Evolutionary conservation across 2,888 invertebrate species (phyloP), one percentile per base, ranked within the genome.

Genomic region (Sesia apiformis): DNA sequence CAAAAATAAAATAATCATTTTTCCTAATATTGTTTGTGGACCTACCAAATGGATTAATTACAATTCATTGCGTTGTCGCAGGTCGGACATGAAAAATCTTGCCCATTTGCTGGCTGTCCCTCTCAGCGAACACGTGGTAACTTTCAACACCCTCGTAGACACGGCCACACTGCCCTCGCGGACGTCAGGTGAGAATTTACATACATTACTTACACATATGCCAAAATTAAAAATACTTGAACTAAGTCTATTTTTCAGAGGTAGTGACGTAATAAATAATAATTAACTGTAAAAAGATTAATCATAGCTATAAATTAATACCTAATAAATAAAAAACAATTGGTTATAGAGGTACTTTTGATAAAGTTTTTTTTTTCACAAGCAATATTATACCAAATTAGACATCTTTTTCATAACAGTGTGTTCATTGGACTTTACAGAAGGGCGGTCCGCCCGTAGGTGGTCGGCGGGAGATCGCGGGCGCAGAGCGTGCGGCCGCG

Each of bases 21-120:
- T 23, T 23, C 23, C 23, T 1, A 23, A 23, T 23, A 23, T 23
- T 23, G 23, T 23, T 23, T 23, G 23, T 23, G 2, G 2, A n/a
- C n/a, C n/a, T 23, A 23, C 23, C 23, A 23, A 23, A 23, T 23
- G 4, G 46, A 4, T 46, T 46, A 46, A 46, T 46, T 46, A 46
- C 23, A 46, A 46, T 46, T 23, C 23, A 23, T 23, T 23, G 0
- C 5, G 7, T 54, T 52, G 56, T 85, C 78, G 4, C 84, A 92
- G 92, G 92, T 91, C 92, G 92, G 92, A 92, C 92, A 92, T 92
- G 92, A 92, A 91, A 92, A 92, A 92, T 92, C 91, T 91, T 88
- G 92, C 90, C 91, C 90, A 90, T 87, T 91, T 91, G 87, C 91
- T 92, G 92, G 92, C 92, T 92, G 92, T 91, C 90, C 91, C 92